A percentile compares a stretch with the other conserved stretches of the same genome.
Evolutionary conservation across 2,797 vertebrate species (phyloP).

Genomic region (Otolemur crassicaudatus): DNA sequence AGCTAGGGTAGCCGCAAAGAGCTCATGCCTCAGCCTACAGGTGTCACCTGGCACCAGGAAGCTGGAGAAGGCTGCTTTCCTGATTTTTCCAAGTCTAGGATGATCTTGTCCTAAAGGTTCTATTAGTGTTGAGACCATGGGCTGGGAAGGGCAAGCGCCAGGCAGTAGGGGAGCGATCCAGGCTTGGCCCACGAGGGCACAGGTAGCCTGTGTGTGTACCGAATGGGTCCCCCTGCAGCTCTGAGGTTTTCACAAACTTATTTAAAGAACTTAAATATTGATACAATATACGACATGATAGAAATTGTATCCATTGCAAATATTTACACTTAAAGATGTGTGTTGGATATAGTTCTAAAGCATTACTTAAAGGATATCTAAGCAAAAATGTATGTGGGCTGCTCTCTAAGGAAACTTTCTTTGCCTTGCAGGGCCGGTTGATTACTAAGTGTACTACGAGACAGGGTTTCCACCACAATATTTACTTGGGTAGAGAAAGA

Average conservation of each 20-base stretch:
- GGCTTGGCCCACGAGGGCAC: background rate
- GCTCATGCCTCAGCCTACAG: accelerated
- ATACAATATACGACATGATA: background rate
- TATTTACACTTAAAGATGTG: background rate
- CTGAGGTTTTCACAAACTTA: background rate
- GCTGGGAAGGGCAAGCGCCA: background rate
- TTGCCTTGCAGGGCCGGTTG: background rate
- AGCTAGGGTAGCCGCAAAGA: accelerated
- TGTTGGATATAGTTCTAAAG: background rate
- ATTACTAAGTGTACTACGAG: background rate
- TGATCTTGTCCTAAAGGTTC: background rate
- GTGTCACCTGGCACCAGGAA: background rate
- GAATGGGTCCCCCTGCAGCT: background rate
- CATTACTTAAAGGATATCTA: background rate
- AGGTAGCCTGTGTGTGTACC: background rate
- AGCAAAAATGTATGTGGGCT: background rate
- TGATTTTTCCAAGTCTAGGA: background rate
- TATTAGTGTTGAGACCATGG: background rate
- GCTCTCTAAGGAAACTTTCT: background rate
- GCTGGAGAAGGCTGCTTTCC: background rate
- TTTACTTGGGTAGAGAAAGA: background rate
- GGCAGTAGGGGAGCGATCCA: background rate
- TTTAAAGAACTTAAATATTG: background rate
- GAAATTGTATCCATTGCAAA: background rate
- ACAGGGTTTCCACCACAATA: background rate